Percentiles rank a stretch among this genome's conserved stretches.
Conservation (phyloP, 2,888 invertebrate species). For the Schizaphis graminum region DNA sequence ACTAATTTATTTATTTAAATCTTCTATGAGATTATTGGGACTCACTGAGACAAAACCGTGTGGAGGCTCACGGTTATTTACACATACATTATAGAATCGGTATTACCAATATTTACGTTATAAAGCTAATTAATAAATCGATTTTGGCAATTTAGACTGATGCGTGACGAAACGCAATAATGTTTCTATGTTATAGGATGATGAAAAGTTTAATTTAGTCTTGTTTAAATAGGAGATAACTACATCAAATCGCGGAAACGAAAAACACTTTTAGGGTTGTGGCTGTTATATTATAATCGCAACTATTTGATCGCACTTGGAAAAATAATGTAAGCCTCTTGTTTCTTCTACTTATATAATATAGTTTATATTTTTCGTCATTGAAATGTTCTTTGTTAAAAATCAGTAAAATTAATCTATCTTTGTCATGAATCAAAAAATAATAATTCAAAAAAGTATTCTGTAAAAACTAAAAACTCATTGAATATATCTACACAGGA, state of each 20-base stretch:
- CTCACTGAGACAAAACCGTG: no score
- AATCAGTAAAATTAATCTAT: not conserved
- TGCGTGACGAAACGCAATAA: not conserved
- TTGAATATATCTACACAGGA: not conserved
- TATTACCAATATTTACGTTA: no score
- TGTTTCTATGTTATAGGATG: not conserved
- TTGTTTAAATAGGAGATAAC: not conserved
- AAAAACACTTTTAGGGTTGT: constrained; percentile 19
- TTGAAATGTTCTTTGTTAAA: constrained; percentile 21
- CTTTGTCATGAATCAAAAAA: not conserved
- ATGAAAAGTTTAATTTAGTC: constrained; percentile 26
- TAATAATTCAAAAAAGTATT: not conserved
- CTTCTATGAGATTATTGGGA: no score
- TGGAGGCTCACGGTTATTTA: no score
- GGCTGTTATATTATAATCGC: constrained; percentile 3
- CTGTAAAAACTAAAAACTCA: not conserved
- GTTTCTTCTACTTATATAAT: constrained; percentile 44
- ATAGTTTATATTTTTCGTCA: not conserved
- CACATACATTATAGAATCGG: no score
- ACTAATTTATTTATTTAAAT: no score
- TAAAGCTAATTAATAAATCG: not conserved
- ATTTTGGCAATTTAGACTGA: not conserved
- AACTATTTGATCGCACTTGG: constrained; percentile 13
- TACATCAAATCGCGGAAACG: not conserved
- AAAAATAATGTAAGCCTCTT: constrained; percentile 56